These are phyloP conservation scores for Apoderus coryli DNA, from an alignment of 2,888 invertebrate genomes.

Conservation along the genomic window DNA sequence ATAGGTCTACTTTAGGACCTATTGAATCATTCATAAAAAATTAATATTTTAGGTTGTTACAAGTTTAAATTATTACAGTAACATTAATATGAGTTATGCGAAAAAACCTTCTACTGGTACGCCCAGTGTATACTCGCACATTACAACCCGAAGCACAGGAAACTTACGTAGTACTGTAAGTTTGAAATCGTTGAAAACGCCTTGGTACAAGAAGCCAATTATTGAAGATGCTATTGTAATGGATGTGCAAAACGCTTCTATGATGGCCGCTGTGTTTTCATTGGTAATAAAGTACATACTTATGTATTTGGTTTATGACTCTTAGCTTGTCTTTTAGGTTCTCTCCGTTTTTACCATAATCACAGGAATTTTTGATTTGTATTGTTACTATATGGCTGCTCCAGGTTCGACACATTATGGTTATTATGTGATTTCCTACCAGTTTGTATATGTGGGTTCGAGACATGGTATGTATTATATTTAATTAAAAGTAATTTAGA, in stretches of 20 bases:
- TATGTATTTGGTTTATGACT: too few species aligned
- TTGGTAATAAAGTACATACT: slow-evolving; percentile 47
- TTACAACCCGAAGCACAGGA: slow-evolving; percentile 60
- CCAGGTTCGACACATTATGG: slow-evolving; percentile 84
- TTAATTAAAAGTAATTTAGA: too few species aligned
- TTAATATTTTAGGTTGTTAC: too few species aligned
- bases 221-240: slow-evolving; percentile 66
- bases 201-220: slow-evolving; percentile 79
- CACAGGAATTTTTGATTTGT: slow-evolving; percentile 71
- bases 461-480: slow-evolving; percentile 50
- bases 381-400: slow-evolving; percentile 76
- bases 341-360: slow-evolving; percentile 68
- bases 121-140: slow-evolving; percentile 78
- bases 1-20: too few species aligned
- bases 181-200: slow-evolving; percentile 58
- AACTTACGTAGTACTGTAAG: slow-evolving; percentile 72
- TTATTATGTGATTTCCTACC: slow-evolving; percentile 80
- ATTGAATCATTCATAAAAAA: too few species aligned
- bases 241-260: slow-evolving; percentile 72
- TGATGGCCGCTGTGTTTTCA: slow-evolving; percentile 63
- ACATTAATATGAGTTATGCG: too few species aligned
- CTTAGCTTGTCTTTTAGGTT: slow-evolving; percentile 41
- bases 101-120: slow-evolving; percentile 57
- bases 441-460: slow-evolving; percentile 88
- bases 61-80: too few species aligned